These are phyloP conservation scores for Melanostoma mellinum DNA, from an alignment of 2,888 invertebrate species.

Conservation along the genomic window DNA sequence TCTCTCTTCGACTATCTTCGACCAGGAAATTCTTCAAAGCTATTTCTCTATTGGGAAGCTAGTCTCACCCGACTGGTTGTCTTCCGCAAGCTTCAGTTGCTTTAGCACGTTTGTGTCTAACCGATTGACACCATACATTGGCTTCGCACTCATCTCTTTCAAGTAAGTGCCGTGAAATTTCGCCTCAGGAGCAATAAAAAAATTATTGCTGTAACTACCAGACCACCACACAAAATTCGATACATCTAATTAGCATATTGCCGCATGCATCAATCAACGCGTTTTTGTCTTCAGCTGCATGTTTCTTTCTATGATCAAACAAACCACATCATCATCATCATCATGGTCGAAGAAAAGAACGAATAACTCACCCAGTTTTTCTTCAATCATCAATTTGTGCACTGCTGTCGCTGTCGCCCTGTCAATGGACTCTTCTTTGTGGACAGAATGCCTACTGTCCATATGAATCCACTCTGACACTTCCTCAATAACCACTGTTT, in stretches of 20 bases:
- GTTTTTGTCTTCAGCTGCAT: slow-evolving; percentile 54
- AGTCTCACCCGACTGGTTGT: slow-evolving; percentile 26
- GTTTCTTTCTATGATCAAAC: slow-evolving; percentile 53
- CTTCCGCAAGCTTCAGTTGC: slow-evolving; percentile 52
- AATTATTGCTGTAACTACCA: slow-evolving; percentile 40
- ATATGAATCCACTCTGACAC: slow-evolving; percentile 70
- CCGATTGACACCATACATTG: slow-evolving; percentile 56
- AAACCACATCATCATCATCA: slow-evolving; percentile 53
- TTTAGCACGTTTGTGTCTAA: slow-evolving; percentile 25
- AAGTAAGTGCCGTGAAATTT: slow-evolving; percentile 18
- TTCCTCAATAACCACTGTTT: slow-evolving; percentile 67
- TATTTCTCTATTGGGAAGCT: slow-evolving; percentile 46
- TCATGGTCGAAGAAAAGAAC: slow-evolving; percentile 38
- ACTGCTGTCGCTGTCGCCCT: slow-evolving; percentile 46
- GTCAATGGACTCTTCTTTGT: slow-evolving; percentile 49
- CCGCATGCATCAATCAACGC: slow-evolving; percentile 65
- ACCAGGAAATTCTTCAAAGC: slow-evolving; percentile 61
- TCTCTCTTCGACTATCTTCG: slow-evolving; percentile 22
- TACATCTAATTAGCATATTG: slow-evolving; percentile 69
- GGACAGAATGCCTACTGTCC: slow-evolving; percentile 57
- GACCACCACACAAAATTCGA: slow-evolving; percentile 49
- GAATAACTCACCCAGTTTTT: slow-evolving; percentile 71
- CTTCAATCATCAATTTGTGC: slow-evolving; percentile 57
- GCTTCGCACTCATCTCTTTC: slow-evolving; percentile 41
- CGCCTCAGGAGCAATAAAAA: slow-evolving; percentile 24